Evolutionary conservation across 2,797 vertebrate genomes (phyloP).

Genomic region (Enteromius afrohamiltoni): DNA sequence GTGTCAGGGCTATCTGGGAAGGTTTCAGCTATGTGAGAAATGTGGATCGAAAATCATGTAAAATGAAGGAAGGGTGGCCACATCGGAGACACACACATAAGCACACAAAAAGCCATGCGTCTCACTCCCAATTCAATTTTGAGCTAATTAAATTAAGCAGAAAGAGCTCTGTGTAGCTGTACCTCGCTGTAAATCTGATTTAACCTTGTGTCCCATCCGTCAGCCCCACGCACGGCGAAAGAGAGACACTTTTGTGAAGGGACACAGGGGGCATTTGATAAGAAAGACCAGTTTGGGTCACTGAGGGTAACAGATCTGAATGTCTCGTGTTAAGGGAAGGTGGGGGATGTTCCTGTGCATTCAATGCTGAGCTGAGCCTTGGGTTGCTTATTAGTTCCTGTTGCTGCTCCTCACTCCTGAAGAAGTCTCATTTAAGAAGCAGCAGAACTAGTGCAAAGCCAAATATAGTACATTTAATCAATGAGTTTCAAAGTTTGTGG

Average conservation of each 20-base stretch:
- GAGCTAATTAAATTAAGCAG: constrained; percentile 76
- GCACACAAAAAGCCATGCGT: constrained; percentile 49
- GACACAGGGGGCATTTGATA: constrained; percentile 74
- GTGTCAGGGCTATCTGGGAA: not conserved
- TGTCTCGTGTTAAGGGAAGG: not conserved
- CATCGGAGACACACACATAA: constrained; percentile 68
- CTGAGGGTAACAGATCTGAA: constrained; percentile 12
- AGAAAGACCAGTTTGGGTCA: constrained; percentile 54
- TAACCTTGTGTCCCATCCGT: constrained; percentile 26
- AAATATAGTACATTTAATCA: not conserved
- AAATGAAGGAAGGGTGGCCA: not conserved
- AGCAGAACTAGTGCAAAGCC: not conserved
- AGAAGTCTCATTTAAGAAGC: not conserved
- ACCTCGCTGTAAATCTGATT: constrained; percentile 77
- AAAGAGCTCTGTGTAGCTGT: constrained; percentile 75
- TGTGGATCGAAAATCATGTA: constrained; percentile 15
- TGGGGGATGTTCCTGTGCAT: constrained; percentile 44
- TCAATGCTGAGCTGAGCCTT: constrained; percentile 35
- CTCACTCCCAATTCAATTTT: constrained; percentile 75
- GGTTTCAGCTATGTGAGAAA: constrained; percentile 40
- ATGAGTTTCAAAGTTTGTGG: not conserved
- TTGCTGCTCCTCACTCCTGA: not conserved
- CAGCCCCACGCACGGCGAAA: constrained; percentile 57
- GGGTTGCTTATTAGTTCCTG: not conserved
- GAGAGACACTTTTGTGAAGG: constrained; percentile 64